Evolutionary conservation across 2,888 invertebrate genomes (phyloP).

Genomic region (Mantis religiosa): DNA sequence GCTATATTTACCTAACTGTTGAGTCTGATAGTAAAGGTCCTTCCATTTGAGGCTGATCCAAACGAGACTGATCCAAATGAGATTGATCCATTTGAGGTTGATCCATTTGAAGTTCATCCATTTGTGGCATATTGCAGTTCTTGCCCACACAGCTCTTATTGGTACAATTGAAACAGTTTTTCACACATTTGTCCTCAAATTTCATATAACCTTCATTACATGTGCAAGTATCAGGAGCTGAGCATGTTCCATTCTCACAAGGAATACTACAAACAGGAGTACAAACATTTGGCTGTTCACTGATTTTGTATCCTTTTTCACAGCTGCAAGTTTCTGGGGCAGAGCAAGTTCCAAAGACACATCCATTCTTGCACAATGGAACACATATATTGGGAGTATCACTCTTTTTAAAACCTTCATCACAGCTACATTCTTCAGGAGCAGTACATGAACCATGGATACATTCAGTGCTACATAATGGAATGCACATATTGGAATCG

Average conservation of each 20-base stretch:
- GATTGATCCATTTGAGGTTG: too few relatives aligned
- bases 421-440: slow-evolving; percentile 31
- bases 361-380: slow-evolving; percentile 39
- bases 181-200: background rate
- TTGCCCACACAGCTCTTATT: background rate
- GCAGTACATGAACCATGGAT: slow-evolving; percentile 40
- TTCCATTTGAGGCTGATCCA: background rate
- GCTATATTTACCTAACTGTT: background rate
- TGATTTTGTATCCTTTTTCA: slow-evolving; percentile 33
- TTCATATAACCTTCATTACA: slow-evolving; percentile 34
- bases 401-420: slow-evolving; percentile 34
- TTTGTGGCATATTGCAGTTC: background rate
- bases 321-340: slow-evolving; percentile 37
- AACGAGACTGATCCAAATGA: too few relatives aligned
- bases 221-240: slow-evolving; percentile 30
- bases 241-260: slow-evolving; percentile 29
- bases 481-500: background rate
- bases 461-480: background rate
- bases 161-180: background rate
- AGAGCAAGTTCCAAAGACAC: slow-evolving; percentile 27
- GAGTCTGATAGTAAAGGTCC: background rate
- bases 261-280: slow-evolving; percentile 40
- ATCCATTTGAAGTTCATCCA: background rate
- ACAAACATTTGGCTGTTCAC: slow-evolving; percentile 35
- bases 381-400: slow-evolving; percentile 37